A percentile compares a stretch with the other conserved stretches of the same genome.
phyloP scores from a whole-genome alignment of 2,888 invertebrate species.

The Parasteatoda lunata region DNA sequence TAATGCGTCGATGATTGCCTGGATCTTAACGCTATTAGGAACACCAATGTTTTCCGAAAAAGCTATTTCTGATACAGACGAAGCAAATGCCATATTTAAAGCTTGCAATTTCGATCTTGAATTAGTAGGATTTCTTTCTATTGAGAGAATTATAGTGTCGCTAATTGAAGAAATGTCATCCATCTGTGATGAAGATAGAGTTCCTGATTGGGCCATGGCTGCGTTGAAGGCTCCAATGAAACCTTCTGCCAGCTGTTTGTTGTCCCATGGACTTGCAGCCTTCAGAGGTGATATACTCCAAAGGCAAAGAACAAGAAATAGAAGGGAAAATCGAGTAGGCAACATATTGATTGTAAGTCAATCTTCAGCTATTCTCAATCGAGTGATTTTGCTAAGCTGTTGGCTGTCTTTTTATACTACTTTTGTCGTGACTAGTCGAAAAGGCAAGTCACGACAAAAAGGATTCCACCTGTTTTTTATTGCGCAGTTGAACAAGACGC shows the following conservation, averaged over 20 bases:
- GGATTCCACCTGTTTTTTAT: no score
- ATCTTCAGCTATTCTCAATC: neutral
- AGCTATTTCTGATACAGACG: slow-evolving; percentile 28
- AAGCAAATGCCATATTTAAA: slow-evolving; percentile 29
- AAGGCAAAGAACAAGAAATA: slow-evolving; percentile 17
- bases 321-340: slow-evolving; percentile 24
- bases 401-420: neutral
- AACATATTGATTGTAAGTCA: slow-evolving; percentile 10
- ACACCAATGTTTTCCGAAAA: neutral
- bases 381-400: slow-evolving; percentile 11
- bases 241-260: neutral
- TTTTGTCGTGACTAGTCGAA: neutral
- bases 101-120: slow-evolving; percentile 20
- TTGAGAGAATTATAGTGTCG: slow-evolving; percentile 2
- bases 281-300: slow-evolving; percentile 12
- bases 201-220: neutral
- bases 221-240: slow-evolving; percentile 15
- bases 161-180: slow-evolving; percentile 22
- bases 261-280: slow-evolving; percentile 16
- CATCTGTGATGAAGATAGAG: slow-evolving; percentile 2
- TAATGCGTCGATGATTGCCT: neutral
- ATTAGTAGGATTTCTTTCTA: slow-evolving; percentile 13
- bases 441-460: no score
- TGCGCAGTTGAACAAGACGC: no score
- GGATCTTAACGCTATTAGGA: neutral